Evolutionary conservation across 1,140 invertebrate genomes (phyloP).

Genomic region (Halictus rubicundus): DNA sequence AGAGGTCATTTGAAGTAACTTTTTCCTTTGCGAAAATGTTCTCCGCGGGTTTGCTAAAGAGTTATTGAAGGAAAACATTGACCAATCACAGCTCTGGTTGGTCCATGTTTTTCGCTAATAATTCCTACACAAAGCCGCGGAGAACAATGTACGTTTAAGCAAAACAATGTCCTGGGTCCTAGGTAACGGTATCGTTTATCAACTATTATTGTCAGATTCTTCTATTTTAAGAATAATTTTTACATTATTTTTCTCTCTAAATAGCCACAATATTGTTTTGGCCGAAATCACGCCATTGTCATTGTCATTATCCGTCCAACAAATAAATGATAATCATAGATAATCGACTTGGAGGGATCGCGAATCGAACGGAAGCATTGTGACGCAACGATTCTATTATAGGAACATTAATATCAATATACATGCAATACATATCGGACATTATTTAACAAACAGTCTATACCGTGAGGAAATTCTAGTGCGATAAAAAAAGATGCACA

Average conservation of each 20-base stretch:
- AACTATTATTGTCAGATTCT: neutral
- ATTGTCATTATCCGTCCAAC: slow-evolving; percentile 41
- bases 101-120: too few relatives aligned
- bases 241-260: neutral
- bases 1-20: too few relatives aligned
- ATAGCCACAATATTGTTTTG: neutral
- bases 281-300: slow-evolving; percentile 54
- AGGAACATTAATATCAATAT: slow-evolving; percentile 52
- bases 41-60: too few relatives aligned
- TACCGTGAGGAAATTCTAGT: slow-evolving; percentile 46
- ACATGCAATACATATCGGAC: slow-evolving; percentile 54
- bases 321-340: neutral
- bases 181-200: neutral
- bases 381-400: slow-evolving; percentile 26
- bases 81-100: too few relatives aligned
- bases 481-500: slow-evolving; percentile 48
- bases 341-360: neutral
- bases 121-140: too few relatives aligned
- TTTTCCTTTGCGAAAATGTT: too few relatives aligned
- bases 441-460: slow-evolving; percentile 52
- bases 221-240: neutral
- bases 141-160: neutral
- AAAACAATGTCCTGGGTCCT: neutral
- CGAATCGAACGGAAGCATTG: slow-evolving; percentile 3
- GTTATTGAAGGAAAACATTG: too few relatives aligned